These are phyloP conservation scores for Papilio demoleus DNA, from an alignment of 2,888 invertebrate species.

Conservation along the genomic window DNA sequence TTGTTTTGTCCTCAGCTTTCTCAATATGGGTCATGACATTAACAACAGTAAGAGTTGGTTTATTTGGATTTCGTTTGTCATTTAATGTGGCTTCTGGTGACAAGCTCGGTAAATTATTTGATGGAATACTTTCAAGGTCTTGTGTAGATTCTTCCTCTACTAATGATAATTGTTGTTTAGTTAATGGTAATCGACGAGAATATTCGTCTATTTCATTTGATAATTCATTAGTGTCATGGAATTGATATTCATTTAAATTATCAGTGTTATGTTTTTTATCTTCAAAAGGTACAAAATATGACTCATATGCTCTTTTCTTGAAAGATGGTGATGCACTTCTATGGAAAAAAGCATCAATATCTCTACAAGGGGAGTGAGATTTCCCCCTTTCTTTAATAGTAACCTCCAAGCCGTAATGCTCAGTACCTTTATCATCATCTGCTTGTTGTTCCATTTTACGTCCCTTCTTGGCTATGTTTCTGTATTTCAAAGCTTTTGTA, in stretches of 20 bases:
- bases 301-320: slow-evolving; percentile 64
- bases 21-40: slow-evolving; percentile 50
- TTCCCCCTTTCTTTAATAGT: slow-evolving; percentile 67
- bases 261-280: slow-evolving; percentile 53
- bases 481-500: slow-evolving; percentile 66
- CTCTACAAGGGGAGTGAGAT: slow-evolving; percentile 59
- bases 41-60: slow-evolving; percentile 43
- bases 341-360: slow-evolving; percentile 54
- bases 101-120: slow-evolving; percentile 65
- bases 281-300: slow-evolving; percentile 69
- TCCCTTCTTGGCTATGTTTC: slow-evolving; percentile 65
- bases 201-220: slow-evolving; percentile 67
- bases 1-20: slow-evolving; percentile 51
- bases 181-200: slow-evolving; percentile 60
- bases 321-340: slow-evolving; percentile 63
- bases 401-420: slow-evolving; percentile 69
- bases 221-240: slow-evolving; percentile 56
- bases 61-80: slow-evolving; percentile 50
- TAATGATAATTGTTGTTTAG: slow-evolving; percentile 75
- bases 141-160: slow-evolving; percentile 81
- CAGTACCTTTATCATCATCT: slow-evolving; percentile 52
- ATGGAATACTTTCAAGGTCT: slow-evolving; percentile 74
- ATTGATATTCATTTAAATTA: slow-evolving; percentile 50
- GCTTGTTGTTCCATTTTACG: slow-evolving; percentile 63
- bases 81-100: slow-evolving; percentile 65